Evolutionary conservation across 2,113 vertebrate genomes (phyloP).

Genomic region (Ovibos moschatus): DNA sequence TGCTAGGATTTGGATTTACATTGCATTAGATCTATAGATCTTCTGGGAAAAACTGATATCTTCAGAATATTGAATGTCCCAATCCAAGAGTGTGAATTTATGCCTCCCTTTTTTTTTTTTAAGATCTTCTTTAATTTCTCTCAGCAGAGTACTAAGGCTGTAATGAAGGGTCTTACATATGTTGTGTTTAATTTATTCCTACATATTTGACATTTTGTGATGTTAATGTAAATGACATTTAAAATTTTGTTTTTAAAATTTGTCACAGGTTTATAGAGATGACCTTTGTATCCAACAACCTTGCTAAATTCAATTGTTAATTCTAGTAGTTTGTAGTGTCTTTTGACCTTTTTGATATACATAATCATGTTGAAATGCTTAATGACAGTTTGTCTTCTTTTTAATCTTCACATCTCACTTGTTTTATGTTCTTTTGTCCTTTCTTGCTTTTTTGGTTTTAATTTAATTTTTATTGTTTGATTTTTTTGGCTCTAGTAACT

Average conservation of each 20-base stretch:
- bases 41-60: neutral
- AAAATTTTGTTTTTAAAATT: neutral
- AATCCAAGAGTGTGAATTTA: neutral
- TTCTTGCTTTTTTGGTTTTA: neutral
- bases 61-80: neutral
- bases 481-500: neutral
- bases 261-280: neutral
- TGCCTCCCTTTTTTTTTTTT: neutral
- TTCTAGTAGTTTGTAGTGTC: neutral
- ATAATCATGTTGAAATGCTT: neutral
- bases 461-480: constrained; percentile 12
- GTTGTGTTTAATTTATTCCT: neutral
- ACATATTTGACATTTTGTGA: neutral
- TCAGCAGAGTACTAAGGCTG: neutral
- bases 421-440: neutral
- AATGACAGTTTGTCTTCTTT: neutral
- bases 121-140: neutral
- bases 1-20: neutral
- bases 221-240: neutral
- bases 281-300: neutral
- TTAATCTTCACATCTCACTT: neutral
- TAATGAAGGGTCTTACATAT: neutral
- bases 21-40: neutral
- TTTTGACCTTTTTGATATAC: neutral
- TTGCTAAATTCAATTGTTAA: neutral